Evolutionary conservation across 2,113 vertebrate species (phyloP).

Genomic region (Pongo abelii): DNA sequence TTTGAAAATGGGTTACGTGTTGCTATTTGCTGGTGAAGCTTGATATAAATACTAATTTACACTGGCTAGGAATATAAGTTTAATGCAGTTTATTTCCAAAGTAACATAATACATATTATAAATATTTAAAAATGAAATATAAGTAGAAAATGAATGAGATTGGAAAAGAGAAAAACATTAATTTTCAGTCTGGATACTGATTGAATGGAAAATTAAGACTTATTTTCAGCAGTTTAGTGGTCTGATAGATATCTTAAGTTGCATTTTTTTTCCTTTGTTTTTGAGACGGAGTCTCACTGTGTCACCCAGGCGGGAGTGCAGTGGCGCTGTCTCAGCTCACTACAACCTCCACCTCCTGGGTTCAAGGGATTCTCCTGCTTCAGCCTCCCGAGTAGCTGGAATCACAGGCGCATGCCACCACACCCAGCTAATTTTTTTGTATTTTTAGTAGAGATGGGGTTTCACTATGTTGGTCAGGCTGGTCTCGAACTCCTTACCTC

Average conservation of each 20-base stretch:
- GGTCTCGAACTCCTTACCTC: too few species aligned
- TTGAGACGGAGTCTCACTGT: too few species aligned
- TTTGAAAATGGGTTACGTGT: constrained; percentile 5
- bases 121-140: constrained; percentile 40
- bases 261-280: background rate
- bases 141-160: constrained; percentile 18
- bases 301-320: too few species aligned
- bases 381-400: too few species aligned
- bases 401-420: too few species aligned
- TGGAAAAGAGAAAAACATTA: constrained; percentile 26
- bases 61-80: background rate
- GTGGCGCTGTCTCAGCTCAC: too few species aligned
- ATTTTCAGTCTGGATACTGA: background rate
- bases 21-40: background rate
- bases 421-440: too few species aligned
- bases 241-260: constrained; percentile 10
- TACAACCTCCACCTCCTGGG: too few species aligned
- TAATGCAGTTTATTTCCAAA: background rate
- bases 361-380: too few species aligned
- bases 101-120: constrained; percentile 16
- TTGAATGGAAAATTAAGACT: constrained; percentile 41
- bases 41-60: constrained; percentile 22
- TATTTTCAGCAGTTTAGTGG: constrained; percentile 18
- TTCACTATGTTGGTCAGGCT: too few species aligned
- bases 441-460: too few species aligned